These are phyloP conservation scores for Synanthedon andrenaeformis DNA, from an alignment of 2,888 invertebrate genomes.

Conservation along the genomic window DNA sequence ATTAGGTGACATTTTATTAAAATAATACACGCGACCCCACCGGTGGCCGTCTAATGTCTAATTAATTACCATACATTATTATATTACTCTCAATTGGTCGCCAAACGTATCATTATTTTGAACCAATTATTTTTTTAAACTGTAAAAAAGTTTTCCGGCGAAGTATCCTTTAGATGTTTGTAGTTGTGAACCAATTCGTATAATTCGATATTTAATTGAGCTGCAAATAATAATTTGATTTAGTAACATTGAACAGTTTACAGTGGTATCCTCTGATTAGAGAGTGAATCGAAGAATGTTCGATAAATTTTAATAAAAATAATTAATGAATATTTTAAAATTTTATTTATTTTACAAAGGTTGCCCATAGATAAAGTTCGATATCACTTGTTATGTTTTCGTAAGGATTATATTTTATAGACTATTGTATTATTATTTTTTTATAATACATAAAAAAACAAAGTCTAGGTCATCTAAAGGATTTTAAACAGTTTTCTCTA, in stretches of 20 bases:
- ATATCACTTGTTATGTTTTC: too few species aligned
- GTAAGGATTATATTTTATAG: too few species aligned
- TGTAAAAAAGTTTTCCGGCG: background rate
- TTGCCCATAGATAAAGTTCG: too few species aligned
- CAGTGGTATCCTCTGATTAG: too few species aligned
- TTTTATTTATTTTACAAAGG: too few species aligned
- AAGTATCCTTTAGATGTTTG: background rate
- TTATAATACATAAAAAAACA: too few species aligned
- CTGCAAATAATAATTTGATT: background rate
- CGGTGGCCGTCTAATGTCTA: slow-evolving; percentile 36
- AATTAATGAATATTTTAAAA: too few species aligned
- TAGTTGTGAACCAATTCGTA: background rate
- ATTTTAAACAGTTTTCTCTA: too few species aligned
- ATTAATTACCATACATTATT: slow-evolving; percentile 50
- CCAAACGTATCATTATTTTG: slow-evolving; percentile 17
- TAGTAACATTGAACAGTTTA: background rate
- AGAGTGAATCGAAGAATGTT: too few species aligned
- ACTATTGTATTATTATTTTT: too few species aligned
- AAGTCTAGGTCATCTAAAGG: too few species aligned
- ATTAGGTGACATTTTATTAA: slow-evolving; percentile 59
- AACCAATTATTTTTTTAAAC: background rate
- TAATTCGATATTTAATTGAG: background rate
- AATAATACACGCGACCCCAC: slow-evolving; percentile 47
- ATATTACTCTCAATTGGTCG: slow-evolving; percentile 38
- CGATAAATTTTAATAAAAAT: too few species aligned